Percentiles rank a stretch among this genome's conserved stretches.
phyloP scores from a whole-genome alignment of 2,888 invertebrate species.

The Chaetoderma sp. region DNA sequence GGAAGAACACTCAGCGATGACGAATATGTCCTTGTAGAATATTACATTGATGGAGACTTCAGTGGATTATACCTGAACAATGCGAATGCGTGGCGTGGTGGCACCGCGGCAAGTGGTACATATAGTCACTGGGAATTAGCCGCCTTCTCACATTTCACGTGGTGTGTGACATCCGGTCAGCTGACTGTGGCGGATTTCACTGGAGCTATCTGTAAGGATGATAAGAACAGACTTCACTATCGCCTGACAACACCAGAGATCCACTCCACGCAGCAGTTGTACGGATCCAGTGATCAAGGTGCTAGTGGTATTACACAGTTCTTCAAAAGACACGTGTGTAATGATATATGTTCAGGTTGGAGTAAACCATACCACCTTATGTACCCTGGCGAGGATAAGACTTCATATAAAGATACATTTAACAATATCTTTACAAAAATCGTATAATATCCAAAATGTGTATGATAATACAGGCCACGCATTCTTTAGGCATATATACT shows the following conservation, averaged over 20 bases:
- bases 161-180: not conserved
- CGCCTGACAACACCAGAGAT: not conserved
- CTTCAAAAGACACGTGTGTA: not conserved
- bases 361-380: not conserved
- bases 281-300: not conserved
- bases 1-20: not conserved
- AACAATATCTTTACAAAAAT: too few species aligned
- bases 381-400: too few species aligned
- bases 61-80: not conserved
- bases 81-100: too few species aligned
- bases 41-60: slow-evolving; percentile 2
- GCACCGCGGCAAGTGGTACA: not conserved
- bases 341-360: not conserved
- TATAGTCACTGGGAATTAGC: not conserved
- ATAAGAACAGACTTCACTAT: not conserved
- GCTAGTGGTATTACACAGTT: not conserved
- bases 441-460: too few species aligned
- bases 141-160: not conserved
- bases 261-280: not conserved
- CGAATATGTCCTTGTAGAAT: not conserved
- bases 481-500: too few species aligned
- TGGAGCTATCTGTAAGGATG: too few species aligned
- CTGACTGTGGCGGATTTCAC: not conserved
- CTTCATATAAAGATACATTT: too few species aligned
- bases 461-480: too few species aligned